These are phyloP conservation scores for Leptobrachium ailaonicum DNA, from an alignment of 2,113 vertebrate genomes.

Conservation along the genomic window DNA sequence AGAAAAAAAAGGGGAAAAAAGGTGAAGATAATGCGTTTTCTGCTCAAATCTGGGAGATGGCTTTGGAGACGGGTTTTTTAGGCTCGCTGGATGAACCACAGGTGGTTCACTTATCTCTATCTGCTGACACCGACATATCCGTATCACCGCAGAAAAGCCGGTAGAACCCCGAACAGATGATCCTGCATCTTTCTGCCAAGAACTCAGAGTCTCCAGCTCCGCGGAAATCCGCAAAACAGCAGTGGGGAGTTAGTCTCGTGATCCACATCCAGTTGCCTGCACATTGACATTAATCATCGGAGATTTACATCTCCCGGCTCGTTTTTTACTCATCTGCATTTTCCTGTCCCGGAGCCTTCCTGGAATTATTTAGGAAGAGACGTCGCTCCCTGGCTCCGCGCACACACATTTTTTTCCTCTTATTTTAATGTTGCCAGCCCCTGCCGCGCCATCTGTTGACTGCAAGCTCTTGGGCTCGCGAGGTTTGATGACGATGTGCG, in stretches of 20 bases:
- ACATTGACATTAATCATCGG: slow-evolving; percentile 3
- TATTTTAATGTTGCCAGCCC: background rate
- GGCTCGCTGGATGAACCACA: too few relatives aligned
- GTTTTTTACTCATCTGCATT: background rate
- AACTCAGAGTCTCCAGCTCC: background rate
- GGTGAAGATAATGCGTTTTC: too few relatives aligned
- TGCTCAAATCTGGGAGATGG: too few relatives aligned
- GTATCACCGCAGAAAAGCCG: too few relatives aligned
- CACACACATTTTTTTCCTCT: background rate
- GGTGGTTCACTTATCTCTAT: too few relatives aligned
- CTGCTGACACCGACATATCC: too few relatives aligned
- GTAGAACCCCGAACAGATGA: too few relatives aligned
- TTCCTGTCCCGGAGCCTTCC: background rate
- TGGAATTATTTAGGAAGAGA: background rate
- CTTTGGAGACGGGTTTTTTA: too few relatives aligned
- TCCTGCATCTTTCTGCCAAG: too few relatives aligned
- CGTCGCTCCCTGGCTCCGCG: background rate
- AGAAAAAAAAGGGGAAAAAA: too few relatives aligned
- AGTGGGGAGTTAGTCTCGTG: background rate
- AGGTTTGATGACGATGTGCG: background rate
- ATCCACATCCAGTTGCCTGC: slow-evolving; percentile 2
- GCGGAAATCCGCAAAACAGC: background rate
- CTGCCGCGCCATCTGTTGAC: background rate
- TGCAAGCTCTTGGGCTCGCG: background rate
- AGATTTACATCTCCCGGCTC: rapidly evolving